Conservation (phyloP, 1,140 invertebrate species). For the Magallana angulata region DNA sequence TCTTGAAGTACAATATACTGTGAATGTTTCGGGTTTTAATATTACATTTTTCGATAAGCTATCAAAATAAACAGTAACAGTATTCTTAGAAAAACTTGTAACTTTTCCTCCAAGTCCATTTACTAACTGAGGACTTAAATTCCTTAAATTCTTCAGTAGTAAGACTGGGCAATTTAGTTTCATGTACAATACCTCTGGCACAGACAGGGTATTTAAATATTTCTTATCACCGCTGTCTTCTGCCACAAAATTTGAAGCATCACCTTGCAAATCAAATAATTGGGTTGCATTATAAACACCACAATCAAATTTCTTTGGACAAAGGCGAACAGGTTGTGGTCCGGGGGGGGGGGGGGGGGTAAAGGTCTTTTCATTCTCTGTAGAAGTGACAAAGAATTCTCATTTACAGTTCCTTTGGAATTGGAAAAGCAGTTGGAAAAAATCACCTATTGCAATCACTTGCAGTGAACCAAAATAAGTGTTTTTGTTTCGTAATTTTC, state of each 20-base stretch:
- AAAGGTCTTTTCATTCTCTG: constrained; percentile 23
- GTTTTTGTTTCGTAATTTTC: background rate
- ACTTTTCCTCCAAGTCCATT: constrained; percentile 47
- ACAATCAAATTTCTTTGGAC: constrained; percentile 41
- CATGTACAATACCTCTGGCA: constrained; percentile 13
- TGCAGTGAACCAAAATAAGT: constrained; percentile 36
- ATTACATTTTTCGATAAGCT: background rate
- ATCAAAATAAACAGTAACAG: constrained; percentile 43
- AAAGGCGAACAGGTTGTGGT: background rate
- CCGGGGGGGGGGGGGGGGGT: background rate
- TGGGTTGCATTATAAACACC: constrained; percentile 42
- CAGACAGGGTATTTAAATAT: constrained; percentile 10
- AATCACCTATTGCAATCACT: background rate
- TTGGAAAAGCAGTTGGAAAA: too few species aligned
- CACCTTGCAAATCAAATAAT: background rate
- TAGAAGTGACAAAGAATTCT: constrained; percentile 6
- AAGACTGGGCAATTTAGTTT: constrained; percentile 46
- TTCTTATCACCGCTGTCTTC: constrained; percentile 37
- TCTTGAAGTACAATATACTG: constrained; percentile 18
- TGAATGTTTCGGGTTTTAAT: background rate
- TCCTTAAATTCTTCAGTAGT: constrained; percentile 43
- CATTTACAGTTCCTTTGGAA: background rate
- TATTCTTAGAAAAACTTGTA: constrained; percentile 7
- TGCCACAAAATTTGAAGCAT: background rate
- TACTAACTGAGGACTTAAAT: constrained; percentile 31